Percentiles rank a stretch among this genome's conserved stretches.
Conservation (phyloP, 2,113 vertebrate genomes). For the Melanostigma gelatinosum region DNA sequence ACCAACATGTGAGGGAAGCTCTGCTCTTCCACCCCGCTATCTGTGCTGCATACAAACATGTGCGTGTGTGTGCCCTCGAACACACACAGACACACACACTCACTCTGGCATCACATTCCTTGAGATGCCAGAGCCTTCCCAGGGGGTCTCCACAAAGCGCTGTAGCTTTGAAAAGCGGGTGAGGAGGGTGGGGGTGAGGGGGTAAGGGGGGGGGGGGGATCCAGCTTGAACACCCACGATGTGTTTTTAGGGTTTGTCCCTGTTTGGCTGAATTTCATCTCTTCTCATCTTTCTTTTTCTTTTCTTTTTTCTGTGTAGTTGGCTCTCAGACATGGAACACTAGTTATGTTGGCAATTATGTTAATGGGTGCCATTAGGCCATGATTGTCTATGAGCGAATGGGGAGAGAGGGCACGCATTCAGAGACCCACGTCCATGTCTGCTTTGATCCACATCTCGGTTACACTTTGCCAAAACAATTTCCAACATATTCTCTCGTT, state of each 20-base stretch:
- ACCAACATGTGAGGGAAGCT: slow-evolving; percentile 67
- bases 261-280: slow-evolving; percentile 77
- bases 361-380: slow-evolving; percentile 99
- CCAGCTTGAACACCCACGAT: slow-evolving; percentile 72
- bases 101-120: slow-evolving; percentile 75
- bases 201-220: slow-evolving; percentile 32
- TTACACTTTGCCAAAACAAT: slow-evolving; percentile 87
- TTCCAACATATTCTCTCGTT: slow-evolving; percentile 54
- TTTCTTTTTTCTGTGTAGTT: slow-evolving; percentile 81
- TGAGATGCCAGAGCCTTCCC: slow-evolving; percentile 79
- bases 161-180: slow-evolving; percentile 72
- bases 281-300: slow-evolving; percentile 66
- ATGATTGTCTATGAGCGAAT: slow-evolving; percentile 99
- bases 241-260: slow-evolving; percentile 75
- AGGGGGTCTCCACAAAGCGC: slow-evolving; percentile 77
- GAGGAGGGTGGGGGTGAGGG: slow-evolving; percentile 13
- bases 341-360: slow-evolving; percentile 99
- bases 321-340: slow-evolving; percentile 96
- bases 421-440: slow-evolving; percentile 88
- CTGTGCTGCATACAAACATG: slow-evolving; percentile 77
- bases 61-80: slow-evolving; percentile 9
- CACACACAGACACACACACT: slow-evolving; percentile 26
- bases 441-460: slow-evolving; percentile 88
- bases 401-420: slow-evolving; percentile 92
- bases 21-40: slow-evolving; percentile 66